Base-by-base conservation (phyloP, 2,888 invertebrate species). In the Hypsopygia costalis region DNA sequence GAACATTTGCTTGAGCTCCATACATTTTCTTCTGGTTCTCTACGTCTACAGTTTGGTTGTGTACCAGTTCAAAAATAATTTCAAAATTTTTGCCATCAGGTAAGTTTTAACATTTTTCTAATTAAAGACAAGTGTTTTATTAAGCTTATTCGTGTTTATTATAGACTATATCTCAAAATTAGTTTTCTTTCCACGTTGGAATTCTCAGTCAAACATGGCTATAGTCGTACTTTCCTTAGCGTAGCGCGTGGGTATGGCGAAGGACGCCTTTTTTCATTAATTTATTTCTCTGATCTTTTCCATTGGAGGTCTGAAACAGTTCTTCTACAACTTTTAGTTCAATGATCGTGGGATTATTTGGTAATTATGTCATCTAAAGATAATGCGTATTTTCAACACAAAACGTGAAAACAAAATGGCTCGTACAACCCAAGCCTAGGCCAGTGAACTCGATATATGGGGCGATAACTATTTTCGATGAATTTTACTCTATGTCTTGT, bases 321-420 rank as follows among this genome's bases (percentile, higher is more conserved):
- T 88, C 86, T 89, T 89, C 82, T 72, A 87, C 69, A 73, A 87
- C 59, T 80, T 79, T 61, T 72, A 87, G 85, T 52, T 69, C 49
- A 73, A 74, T 82, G 72, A 67, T 69, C 67, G 52, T 62, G 59
- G 71, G 79, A 79, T 86, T 81, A 80, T 78, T 75, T 81, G 58
- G 79, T 75, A 81, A 81, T 79, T 62, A 68, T 69, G 87, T 77
- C 81, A 78, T 72, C 65, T 72, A 61, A 58, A 73, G 78, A 73
- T 79, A 87, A 69, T 87, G 87, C 88, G 85, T 88, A 88, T 85
- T 87, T 86, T 87, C 79, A 66, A 76, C 82, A 78, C 77, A 85
- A 85, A 75, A 74, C 70, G 85, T 81, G 80, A 89, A 89, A 89
- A 89, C 89, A 89, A 89, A 89, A 89, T 89, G 89, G 89, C 89